Percentiles rank a stretch among this genome's conserved stretches.
Evolutionary conservation across 2,888 invertebrate species (phyloP).

Genomic region (Rosalia funebris): DNA sequence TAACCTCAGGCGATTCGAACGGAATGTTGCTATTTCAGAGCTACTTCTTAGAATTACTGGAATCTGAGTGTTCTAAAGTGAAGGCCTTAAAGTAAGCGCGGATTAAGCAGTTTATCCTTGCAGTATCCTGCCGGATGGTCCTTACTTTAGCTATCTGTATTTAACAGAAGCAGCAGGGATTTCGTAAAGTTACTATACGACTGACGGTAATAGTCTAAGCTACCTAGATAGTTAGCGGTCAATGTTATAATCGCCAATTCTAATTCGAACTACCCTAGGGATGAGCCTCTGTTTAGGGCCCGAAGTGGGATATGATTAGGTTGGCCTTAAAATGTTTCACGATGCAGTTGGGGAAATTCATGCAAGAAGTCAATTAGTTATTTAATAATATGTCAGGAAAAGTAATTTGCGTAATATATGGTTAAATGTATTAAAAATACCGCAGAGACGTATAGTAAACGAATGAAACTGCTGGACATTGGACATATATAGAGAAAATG

Average conservation of each 20-base stretch:
- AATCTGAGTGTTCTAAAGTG: slow-evolving; percentile 36
- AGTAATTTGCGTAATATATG: no score
- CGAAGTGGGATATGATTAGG: slow-evolving; percentile 24
- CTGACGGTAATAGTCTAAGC: slow-evolving; percentile 44
- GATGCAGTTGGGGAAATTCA: no score
- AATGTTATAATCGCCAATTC: slow-evolving; percentile 30
- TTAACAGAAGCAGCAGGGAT: slow-evolving; percentile 60
- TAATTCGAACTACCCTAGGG: slow-evolving; percentile 21
- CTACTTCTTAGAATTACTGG: slow-evolving; percentile 45
- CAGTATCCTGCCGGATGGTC: slow-evolving; percentile 51
- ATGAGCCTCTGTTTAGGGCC: slow-evolving; percentile 4
- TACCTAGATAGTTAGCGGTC: slow-evolving; percentile 47
- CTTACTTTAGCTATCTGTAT: slow-evolving; percentile 60
- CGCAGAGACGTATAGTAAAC: no score
- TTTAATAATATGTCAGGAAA: no score
- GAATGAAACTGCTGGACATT: no score
- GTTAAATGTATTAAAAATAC: no score
- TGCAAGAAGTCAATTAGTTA: no score
- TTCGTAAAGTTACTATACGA: slow-evolving; percentile 44
- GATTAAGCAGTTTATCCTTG: slow-evolving; percentile 50
- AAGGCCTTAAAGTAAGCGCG: slow-evolving; percentile 46
- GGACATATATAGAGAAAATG: no score
- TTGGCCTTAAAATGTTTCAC: no score
- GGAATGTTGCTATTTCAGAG: slow-evolving; percentile 36
- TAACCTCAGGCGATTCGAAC: slow-evolving; percentile 26